Evolutionary conservation across 30 jellyfish, hydroid and myxozoan species (phyloP).

Genomic region (Hydractinia symbiolongicarpus): DNA sequence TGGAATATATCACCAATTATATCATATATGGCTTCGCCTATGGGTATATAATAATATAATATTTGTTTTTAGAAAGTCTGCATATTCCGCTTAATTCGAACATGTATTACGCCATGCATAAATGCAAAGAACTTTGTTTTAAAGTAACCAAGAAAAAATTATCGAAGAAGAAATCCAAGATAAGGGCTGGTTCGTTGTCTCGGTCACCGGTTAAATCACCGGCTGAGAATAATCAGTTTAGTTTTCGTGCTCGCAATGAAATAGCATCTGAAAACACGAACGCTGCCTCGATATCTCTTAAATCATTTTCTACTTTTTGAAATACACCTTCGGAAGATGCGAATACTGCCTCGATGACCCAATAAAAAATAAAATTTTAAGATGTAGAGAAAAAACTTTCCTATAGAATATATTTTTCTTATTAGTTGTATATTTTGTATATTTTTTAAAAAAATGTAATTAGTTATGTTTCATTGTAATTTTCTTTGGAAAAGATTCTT

Average conservation of each 20-base stretch:
- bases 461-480: too few species aligned
- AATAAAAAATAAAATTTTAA: too few species aligned
- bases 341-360: too few species aligned
- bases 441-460: too few species aligned
- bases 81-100: slow-evolving; percentile 67
- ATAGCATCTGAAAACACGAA: not conserved
- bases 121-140: slow-evolving; percentile 48
- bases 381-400: too few species aligned
- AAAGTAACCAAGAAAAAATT: slow-evolving; percentile 26
- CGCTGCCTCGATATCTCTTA: not conserved
- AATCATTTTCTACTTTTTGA: slow-evolving; percentile 1
- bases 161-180: slow-evolving; percentile 4
- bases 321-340: not conserved
- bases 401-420: too few species aligned
- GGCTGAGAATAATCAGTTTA: too few species aligned
- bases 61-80: slow-evolving; percentile 49
- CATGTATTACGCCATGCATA: slow-evolving; percentile 60
- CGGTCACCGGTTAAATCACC: too few species aligned
- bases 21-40: too few species aligned
- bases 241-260: not conserved
- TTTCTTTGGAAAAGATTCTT: too few species aligned
- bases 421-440: too few species aligned
- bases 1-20: too few species aligned
- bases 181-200: not conserved
- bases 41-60: not conserved